Base-by-base conservation (phyloP, 2,797 vertebrate species). In the Hemitrygon akajei region DNA sequence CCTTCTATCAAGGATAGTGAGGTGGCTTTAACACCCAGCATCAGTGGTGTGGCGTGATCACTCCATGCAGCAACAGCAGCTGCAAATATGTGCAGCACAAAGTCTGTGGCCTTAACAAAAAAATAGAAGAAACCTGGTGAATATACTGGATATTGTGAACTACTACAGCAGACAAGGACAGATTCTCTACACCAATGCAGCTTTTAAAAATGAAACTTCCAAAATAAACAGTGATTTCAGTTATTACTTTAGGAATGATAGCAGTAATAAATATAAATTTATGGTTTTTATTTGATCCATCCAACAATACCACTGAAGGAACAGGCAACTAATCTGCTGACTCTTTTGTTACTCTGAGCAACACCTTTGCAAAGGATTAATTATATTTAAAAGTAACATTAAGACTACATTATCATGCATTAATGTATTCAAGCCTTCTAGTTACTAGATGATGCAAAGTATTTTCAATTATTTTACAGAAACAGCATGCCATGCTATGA, bases 41-140 rank as follows among this genome's bases (percentile, higher is more conserved):
- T 96, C 76, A 99, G 96, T 1, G 98, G 98, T 94, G 97, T 96
- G 63, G 95, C 94, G 71, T 98, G 98, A 95, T 99, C 98, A 7
- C 97, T 97, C 99, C 99, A 99, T 18, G 96, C 96, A 40, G 98
- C 97, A 4, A 99, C 97, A 0, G 97, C 96, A 0, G 97, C 96
- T 20, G 97, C 96, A 93, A 99, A 99, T 16, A 98, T 94, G 95
- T 97, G 97, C 93, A 99, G 94, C 76, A 99, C 96, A 95, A 99
- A 99, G 95, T 97, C 97, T 93, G 97, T 94, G 94, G 96, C 96
- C 99, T 99, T 94, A 25, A 93, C 9, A 93, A 79, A 25, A 96
- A 96, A 60, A 95, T 30, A 94, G 80, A 75, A 95, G 91, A 94
- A 94, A 56, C 12, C 18, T 12, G 93, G 30, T 81, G 94, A 81